Evolutionary conservation across 2,113 vertebrate species (phyloP).

Genomic region (Tinamus guttatus): DNA sequence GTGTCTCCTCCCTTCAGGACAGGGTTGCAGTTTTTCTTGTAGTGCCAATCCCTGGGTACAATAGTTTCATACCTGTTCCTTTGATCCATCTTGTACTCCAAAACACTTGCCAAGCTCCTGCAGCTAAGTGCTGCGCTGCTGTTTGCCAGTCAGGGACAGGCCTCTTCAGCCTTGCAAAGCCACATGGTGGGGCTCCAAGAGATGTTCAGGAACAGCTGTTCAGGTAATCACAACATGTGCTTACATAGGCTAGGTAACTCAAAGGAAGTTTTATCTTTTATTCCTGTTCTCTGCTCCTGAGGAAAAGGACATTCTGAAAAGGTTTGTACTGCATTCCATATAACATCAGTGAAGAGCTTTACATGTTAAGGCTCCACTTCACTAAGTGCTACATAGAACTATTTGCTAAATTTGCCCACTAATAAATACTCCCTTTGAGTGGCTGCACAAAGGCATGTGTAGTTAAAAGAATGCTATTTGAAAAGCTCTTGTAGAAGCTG

Average conservation of each 20-base stretch:
- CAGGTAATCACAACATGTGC: neutral
- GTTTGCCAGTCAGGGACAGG: neutral
- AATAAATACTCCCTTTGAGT: neutral
- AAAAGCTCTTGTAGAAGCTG: neutral
- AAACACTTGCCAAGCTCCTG: neutral
- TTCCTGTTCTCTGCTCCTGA: neutral
- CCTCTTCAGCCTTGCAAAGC: neutral
- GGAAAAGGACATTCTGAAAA: neutral
- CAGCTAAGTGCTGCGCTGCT: neutral
- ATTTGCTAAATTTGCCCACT: neutral
- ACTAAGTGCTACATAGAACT: neutral
- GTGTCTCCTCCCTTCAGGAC: neutral
- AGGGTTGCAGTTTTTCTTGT: too few relatives aligned
- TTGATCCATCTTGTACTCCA: neutral
- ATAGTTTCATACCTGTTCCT: neutral
- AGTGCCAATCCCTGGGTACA: neutral
- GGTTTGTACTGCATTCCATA: neutral
- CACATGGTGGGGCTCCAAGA: rapidly evolving
- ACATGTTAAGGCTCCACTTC: neutral
- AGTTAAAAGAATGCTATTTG: neutral
- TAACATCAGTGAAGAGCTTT: neutral
- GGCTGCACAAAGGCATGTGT: neutral
- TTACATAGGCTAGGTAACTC: rapidly evolving
- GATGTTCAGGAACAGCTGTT: neutral
- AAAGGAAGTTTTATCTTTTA: neutral